These are phyloP conservation scores for Herpetotheres cachinnans DNA, from an alignment of 2,113 vertebrate genomes.

Conservation along the genomic window DNA sequence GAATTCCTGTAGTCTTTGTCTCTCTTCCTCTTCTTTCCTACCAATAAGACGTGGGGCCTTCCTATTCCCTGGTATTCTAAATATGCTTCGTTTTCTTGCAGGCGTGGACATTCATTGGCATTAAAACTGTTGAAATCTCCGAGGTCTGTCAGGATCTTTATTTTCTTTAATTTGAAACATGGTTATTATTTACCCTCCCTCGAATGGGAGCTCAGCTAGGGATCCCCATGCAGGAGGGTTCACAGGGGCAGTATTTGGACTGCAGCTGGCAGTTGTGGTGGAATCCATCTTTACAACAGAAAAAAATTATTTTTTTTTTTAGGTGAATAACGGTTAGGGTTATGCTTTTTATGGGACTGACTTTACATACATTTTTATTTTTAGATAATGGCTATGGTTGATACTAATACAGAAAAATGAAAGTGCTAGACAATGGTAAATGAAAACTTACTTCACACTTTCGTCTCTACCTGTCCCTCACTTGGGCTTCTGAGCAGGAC, in stretches of 20 bases:
- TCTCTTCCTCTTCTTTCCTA: background rate
- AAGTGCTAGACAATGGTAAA: no score
- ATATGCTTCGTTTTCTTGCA: background rate
- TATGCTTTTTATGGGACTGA: background rate
- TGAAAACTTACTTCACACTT: background rate
- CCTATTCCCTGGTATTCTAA: background rate
- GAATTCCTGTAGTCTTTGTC: background rate
- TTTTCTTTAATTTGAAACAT: background rate
- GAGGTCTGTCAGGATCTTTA: background rate
- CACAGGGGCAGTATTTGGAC: background rate
- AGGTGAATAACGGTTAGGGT: no score
- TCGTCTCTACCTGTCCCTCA: background rate
- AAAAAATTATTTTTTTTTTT: no score
- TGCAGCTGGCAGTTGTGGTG: background rate
- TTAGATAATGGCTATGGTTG: accelerated
- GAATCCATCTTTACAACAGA: background rate
- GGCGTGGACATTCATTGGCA: accelerated
- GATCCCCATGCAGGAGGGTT: background rate
- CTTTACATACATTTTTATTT: accelerated
- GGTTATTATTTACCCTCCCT: accelerated
- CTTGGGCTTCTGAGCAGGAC: background rate
- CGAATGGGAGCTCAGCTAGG: background rate
- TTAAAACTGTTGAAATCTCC: background rate
- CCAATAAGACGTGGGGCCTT: accelerated
- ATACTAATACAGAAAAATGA: accelerated